Conservation (phyloP, 2,888 invertebrate species). For the Drosophila limbata region DNA sequence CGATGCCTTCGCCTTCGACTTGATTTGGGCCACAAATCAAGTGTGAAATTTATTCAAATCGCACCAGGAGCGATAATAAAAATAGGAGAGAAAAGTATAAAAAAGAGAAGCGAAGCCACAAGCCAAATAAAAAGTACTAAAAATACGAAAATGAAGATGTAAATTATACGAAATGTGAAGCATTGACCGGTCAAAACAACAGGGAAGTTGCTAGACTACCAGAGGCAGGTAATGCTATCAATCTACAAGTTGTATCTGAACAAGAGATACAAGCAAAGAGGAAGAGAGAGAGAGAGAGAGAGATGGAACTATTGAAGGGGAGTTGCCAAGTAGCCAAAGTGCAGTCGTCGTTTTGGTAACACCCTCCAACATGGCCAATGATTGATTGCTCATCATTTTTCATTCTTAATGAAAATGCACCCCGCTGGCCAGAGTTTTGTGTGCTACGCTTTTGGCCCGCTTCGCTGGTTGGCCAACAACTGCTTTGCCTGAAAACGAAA, state of each 20-base stretch:
- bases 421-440: constrained; percentile 84
- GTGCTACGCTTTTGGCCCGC: constrained; percentile 40
- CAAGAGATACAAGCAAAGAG: constrained; percentile 21
- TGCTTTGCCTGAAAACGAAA: constrained; percentile 35
- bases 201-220: constrained; percentile 58
- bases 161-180: constrained; percentile 76
- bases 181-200: constrained; percentile 68
- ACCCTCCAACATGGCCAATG: constrained; percentile 84
- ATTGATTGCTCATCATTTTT: constrained; percentile 86
- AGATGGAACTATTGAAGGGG: constrained; percentile 4
- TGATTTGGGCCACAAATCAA: constrained; percentile 72
- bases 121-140: constrained; percentile 65
- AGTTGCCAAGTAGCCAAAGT: constrained; percentile 21
- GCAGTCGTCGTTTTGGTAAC: constrained; percentile 72
- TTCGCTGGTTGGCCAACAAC: constrained; percentile 43
- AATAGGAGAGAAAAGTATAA: constrained; percentile 19
- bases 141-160: constrained; percentile 79
- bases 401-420: constrained; percentile 86
- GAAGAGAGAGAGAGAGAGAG: background rate
- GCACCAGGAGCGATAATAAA: constrained; percentile 64
- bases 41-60: constrained; percentile 81
- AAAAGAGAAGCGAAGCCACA: constrained; percentile 41
- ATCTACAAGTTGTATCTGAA: constrained; percentile 77
- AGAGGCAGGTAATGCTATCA: constrained; percentile 82
- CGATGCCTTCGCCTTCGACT: constrained; percentile 39